A percentile compares a stretch with the other conserved stretches of the same genome.
Conservation (phyloP, 2,888 invertebrate genomes). For the Papilio gigon region DNA sequence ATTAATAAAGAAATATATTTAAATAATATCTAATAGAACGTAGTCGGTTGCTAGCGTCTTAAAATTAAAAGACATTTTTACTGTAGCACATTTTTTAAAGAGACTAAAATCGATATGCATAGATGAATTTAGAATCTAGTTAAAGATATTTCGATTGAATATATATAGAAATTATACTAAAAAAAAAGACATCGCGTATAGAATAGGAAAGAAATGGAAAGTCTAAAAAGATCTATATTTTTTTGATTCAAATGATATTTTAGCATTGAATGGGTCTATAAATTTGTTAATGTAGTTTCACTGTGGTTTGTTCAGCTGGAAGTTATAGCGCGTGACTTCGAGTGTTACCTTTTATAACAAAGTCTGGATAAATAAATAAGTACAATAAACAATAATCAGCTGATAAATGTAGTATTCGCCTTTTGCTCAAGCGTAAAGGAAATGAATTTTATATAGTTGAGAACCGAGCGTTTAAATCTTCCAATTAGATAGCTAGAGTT, state of each 20-base stretch:
- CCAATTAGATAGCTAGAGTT: constrained; percentile 32
- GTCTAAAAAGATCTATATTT: constrained; percentile 19
- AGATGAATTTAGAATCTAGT: constrained; percentile 3
- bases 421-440: constrained; percentile 35
- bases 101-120: background rate
- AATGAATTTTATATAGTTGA: constrained; percentile 26
- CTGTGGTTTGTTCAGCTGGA: constrained; percentile 7
- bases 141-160: constrained; percentile 3
- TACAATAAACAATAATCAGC: constrained; percentile 13
- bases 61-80: constrained; percentile 37
- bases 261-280: constrained; percentile 1
- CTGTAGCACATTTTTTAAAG: constrained; percentile 22
- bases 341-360: background rate
- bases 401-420: background rate
- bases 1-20: constrained; percentile 23
- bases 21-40: constrained; percentile 14
- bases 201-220: constrained; percentile 2
- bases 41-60: constrained; percentile 38
- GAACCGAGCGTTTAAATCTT: constrained; percentile 30
- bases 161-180: constrained; percentile 9
- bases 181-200: constrained; percentile 8
- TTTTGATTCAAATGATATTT: constrained; percentile 24
- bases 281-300: constrained; percentile 8
- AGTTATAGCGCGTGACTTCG: constrained; percentile 1
- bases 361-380: background rate